Base-by-base conservation (phyloP, 2,797 vertebrate species). In the Anabacerthia variegaticeps region DNA sequence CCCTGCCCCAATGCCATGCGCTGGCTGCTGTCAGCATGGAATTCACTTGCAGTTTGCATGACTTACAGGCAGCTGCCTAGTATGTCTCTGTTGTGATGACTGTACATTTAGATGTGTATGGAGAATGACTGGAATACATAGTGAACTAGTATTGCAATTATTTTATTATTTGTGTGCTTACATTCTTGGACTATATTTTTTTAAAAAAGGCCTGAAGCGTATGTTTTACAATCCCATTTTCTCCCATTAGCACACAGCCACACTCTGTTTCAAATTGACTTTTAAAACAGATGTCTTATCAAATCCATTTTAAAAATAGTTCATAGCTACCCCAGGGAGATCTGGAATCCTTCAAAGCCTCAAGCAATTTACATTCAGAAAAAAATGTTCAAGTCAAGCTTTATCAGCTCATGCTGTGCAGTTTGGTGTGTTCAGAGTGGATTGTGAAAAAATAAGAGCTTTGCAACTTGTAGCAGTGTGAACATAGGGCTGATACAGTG, bases 281-380 rank as follows among this genome's bases (percentile, higher is more conserved):
- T 97, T 87, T 92, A 92, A 94, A 96, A 72, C 34, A 92, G 63
- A 77, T 5, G 2, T 67, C 4, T 3, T 93, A 92, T 84, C 67
- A 90, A 95, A 96, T 82, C 66, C 49, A 76, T 89, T 92, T 96
- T 51, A 67, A 96, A 96, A 91, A 95, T 92, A 85, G 80, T 90
- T 94, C 73, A 55, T 77, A 77, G 36, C 51, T 79, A 92, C 89
- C 61, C 59, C 20, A 34, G 92, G 83, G 89, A 92, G 63, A 81
- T 58, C 67, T 91, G 63, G 78, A 93, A 93, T 93, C 88, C 74
- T 94, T 95, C 93, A 95, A 92, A 94, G 66, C 68, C 82, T 89
- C 49, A 52, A 85, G 87, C 85, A 91, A 95, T 94, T 96, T 95
- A 88, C 86, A 93, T 95, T 87, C 65, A 81, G 58, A 77, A 86